Conservation (phyloP, 1,140 invertebrate species). For the Steinernema khuongi region DNA sequence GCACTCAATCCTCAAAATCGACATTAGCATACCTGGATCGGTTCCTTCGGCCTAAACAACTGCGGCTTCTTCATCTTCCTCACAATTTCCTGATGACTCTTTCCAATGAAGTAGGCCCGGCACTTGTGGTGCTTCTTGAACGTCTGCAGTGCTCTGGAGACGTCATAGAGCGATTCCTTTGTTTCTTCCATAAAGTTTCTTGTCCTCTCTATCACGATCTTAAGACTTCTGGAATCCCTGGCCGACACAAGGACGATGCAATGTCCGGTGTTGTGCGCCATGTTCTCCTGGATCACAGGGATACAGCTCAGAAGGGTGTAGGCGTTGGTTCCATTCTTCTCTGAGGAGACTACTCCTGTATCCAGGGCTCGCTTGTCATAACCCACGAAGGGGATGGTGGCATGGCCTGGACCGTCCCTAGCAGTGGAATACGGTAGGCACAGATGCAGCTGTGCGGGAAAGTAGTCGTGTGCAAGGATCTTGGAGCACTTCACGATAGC, state of each 20-base stretch:
- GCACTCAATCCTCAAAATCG: conserved; percentile 2
- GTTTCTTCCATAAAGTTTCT: conserved; percentile 15
- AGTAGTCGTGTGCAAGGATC: conserved; percentile 18
- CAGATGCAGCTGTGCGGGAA: conserved; percentile 25
- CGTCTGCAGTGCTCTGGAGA: conserved; percentile 22
- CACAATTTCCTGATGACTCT: not conserved
- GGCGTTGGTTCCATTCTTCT: conserved; percentile 22
- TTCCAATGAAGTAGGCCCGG: conserved; percentile 5
- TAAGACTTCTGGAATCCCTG: conserved; percentile 14
- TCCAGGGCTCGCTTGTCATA: not conserved
- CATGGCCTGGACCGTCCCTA: not conserved
- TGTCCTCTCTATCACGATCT: not conserved
- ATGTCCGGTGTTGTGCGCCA: not conserved
- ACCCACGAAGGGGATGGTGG: not conserved
- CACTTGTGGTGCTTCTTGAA: conserved; percentile 25
- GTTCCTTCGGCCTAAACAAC: not conserved
- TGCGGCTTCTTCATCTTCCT: not conserved
- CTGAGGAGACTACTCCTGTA: conserved; percentile 26
- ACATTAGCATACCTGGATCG: not conserved
- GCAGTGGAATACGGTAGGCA: conserved; percentile 23
- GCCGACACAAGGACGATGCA: conserved; percentile 22
- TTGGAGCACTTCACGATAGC: conserved; percentile 16
- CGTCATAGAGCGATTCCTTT: conserved; percentile 12
- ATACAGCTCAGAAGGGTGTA: not conserved
- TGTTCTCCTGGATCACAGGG: not conserved